A percentile compares a stretch with the other conserved stretches of the same genome.
Conservation (phyloP, 2,888 invertebrate species). For the Boloria euphrosyne region DNA sequence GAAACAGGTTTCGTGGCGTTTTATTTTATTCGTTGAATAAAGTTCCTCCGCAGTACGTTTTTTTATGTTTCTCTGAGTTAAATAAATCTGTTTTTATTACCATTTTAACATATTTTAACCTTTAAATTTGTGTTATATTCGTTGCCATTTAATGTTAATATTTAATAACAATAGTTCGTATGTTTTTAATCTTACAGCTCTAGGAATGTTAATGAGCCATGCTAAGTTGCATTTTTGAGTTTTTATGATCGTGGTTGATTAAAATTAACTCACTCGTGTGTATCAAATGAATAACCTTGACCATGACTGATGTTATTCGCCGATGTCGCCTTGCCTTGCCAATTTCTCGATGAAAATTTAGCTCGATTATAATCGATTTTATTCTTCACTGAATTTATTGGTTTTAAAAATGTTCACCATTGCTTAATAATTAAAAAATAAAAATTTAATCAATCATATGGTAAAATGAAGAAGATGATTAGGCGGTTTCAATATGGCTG, state of each 20-base stretch:
- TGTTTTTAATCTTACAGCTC: too few relatives aligned
- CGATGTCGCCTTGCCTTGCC: conserved; percentile 35
- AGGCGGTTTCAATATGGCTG: too few relatives aligned
- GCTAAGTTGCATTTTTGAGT: too few relatives aligned
- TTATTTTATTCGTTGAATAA: conserved; percentile 4
- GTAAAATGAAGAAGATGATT: too few relatives aligned
- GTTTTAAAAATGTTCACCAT: too few relatives aligned
- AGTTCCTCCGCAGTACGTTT: background rate
- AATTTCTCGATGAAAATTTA: conserved; percentile 42
- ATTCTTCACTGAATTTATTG: conserved; percentile 15
- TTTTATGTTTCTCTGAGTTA: conserved; percentile 1
- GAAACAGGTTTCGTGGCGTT: conserved; percentile 4
- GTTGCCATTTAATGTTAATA: too few relatives aligned
- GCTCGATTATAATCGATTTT: conserved; percentile 54
- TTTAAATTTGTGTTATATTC: too few relatives aligned
- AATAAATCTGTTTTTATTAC: conserved; percentile 4
- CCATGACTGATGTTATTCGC: conserved; percentile 55
- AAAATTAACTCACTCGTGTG: conserved; percentile 24
- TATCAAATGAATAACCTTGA: conserved; percentile 62
- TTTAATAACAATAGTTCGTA: too few relatives aligned
- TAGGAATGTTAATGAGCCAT: too few relatives aligned
- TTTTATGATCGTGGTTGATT: conserved; percentile 13
- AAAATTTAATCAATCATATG: too few relatives aligned
- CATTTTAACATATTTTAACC: background rate
- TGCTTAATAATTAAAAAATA: too few relatives aligned